phyloP scores from a whole-genome alignment of 1,140 invertebrate genomes.

The Zaprionus camerounensis region DNA sequence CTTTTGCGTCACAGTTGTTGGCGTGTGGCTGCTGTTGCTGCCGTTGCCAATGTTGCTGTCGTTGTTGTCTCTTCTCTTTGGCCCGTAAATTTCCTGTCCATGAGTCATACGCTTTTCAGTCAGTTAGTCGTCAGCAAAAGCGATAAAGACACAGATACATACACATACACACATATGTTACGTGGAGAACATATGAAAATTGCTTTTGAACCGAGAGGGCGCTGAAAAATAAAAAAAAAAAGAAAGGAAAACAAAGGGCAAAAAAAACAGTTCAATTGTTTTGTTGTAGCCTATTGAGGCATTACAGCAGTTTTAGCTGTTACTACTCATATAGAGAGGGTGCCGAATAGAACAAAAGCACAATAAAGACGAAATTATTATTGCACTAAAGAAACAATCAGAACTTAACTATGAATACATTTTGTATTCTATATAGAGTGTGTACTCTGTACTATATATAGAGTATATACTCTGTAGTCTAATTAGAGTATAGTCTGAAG shows the following conservation, averaged over 20 bases:
- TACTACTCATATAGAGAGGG: conserved; percentile 15
- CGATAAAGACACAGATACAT: conserved; percentile 64
- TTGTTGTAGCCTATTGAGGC: conserved; percentile 28
- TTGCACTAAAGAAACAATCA: conserved; percentile 14
- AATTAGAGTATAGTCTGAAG: too few species aligned
- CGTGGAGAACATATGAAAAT: conserved; percentile 71
- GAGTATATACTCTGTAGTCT: too few species aligned
- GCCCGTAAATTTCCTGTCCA: conserved; percentile 64
- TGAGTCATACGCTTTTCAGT: conserved; percentile 57
- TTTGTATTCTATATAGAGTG: conserved; percentile 1
- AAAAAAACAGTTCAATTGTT: conserved; percentile 55
- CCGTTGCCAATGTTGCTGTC: conserved; percentile 9
- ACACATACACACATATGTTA: conserved; percentile 42
- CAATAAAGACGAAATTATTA: conserved; percentile 5
- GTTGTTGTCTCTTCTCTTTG: conserved; percentile 49
- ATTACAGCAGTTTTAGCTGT: conserved; percentile 35
- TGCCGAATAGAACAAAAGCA: conserved; percentile 1
- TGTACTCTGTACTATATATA: too few species aligned
- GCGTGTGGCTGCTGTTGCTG: conserved; percentile 35
- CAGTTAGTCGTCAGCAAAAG: conserved; percentile 45
- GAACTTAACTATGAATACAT: neutral
- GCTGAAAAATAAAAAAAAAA: conserved; percentile 3
- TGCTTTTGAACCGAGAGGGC: conserved; percentile 43
- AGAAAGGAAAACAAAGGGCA: conserved; percentile 23
- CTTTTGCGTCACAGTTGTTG: conserved; percentile 41